Conservation (phyloP, 2,888 invertebrate genomes). For the Lithosia quadra region DNA sequence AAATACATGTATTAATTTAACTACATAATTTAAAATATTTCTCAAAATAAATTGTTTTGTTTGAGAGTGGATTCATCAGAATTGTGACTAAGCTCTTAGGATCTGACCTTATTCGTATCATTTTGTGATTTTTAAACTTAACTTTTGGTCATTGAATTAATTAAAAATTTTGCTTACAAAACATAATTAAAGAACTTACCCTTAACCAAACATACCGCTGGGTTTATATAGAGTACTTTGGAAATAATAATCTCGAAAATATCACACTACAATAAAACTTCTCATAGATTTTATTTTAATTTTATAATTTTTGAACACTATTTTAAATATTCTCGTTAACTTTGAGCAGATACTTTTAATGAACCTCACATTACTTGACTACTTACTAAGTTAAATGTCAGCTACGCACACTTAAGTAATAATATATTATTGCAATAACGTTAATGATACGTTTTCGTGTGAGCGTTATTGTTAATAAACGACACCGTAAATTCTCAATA, state of each 20-base stretch:
- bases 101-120: not conserved
- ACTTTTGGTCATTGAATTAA: not conserved
- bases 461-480: not conserved
- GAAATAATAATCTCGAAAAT: not conserved
- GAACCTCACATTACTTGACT: not conserved
- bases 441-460: not conserved
- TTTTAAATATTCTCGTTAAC: not conserved
- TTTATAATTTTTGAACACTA: not conserved
- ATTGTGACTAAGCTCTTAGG: not conserved
- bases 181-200: too few relatives aligned
- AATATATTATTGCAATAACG: not conserved
- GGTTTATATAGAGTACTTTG: too few relatives aligned
- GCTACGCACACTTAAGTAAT: not conserved
- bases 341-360: constrained; percentile 4
- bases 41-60: too few relatives aligned
- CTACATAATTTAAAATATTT: too few relatives aligned
- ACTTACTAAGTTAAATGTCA: not conserved
- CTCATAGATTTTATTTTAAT: not conserved
- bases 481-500: not conserved
- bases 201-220: too few relatives aligned
- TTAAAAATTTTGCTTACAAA: too few relatives aligned
- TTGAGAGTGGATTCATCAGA: too few relatives aligned
- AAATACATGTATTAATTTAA: not conserved
- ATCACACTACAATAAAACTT: not conserved
- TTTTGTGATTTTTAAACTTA: not conserved